Conservation (phyloP, 2,113 vertebrate species). For the Lutjanus erythropterus region DNA sequence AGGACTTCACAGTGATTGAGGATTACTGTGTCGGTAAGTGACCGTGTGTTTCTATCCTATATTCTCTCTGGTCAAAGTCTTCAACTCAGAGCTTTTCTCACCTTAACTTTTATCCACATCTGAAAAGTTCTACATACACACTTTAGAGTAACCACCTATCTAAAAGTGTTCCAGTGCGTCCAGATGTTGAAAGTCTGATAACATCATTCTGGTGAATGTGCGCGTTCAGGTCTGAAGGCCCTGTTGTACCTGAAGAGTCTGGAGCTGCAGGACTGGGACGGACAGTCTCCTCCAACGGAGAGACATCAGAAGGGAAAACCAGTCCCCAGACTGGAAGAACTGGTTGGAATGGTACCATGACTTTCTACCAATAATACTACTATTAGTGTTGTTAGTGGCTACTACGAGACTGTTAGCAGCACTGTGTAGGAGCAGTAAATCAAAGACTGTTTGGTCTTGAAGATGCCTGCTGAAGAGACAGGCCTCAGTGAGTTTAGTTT, state of each 20-base stretch:
- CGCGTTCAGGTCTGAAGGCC: conserved; percentile 85
- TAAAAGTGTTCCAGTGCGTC: neutral
- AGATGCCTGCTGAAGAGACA: no score
- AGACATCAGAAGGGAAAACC: conserved; percentile 93
- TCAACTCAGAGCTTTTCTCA: neutral
- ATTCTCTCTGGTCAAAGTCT: neutral
- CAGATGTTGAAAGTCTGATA: neutral
- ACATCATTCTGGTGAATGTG: neutral
- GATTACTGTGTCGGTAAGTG: conserved; percentile 91
- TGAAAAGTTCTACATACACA: neutral
- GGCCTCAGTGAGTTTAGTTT: no score
- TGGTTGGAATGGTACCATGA: conserved; percentile 88
- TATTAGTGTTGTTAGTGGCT: neutral
- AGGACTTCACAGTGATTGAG: conserved; percentile 96
- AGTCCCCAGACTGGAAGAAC: conserved; percentile 84
- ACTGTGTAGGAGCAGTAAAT: neutral
- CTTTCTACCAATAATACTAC: neutral
- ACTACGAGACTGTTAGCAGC: neutral
- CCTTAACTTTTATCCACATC: neutral
- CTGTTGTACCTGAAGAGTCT: conserved; percentile 93
- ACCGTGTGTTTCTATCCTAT: neutral
- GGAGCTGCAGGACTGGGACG: conserved; percentile 89
- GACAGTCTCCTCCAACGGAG: conserved; percentile 90
- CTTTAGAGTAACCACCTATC: neutral
- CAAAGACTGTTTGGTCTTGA: neutral